A percentile compares a stretch with the other conserved stretches of the same genome.
Conservation (phyloP, 1,140 invertebrate genomes). For the Drosophila kikkawai region DNA sequence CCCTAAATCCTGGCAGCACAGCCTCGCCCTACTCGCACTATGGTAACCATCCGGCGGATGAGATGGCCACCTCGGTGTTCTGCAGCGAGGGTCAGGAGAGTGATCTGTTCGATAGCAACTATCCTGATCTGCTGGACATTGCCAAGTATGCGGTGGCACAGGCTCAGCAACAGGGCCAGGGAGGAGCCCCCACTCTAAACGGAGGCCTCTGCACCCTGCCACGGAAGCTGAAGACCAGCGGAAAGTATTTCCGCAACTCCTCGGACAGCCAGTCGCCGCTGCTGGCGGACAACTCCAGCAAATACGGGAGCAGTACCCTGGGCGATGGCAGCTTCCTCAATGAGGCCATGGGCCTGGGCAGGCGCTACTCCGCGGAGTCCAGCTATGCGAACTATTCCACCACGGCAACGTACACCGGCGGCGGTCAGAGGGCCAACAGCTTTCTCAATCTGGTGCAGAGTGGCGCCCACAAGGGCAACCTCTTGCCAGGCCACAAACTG, state of each 20-base stretch:
- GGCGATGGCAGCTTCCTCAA: slow-evolving; percentile 81
- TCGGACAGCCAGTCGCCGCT: slow-evolving; percentile 90
- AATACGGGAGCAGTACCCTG: slow-evolving; percentile 82
- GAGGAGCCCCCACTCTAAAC: slow-evolving; percentile 54
- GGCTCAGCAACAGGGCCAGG: slow-evolving; percentile 64
- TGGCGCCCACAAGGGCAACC: slow-evolving; percentile 60
- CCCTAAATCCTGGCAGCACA: slow-evolving; percentile 12
- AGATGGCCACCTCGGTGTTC: slow-evolving; percentile 80
- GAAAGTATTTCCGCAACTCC: slow-evolving; percentile 86
- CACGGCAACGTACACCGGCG: slow-evolving; percentile 73
- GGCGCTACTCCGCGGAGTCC: slow-evolving; percentile 78
- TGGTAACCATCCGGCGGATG: slow-evolving; percentile 61
- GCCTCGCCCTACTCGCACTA: slow-evolving; percentile 55
- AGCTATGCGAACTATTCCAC: slow-evolving; percentile 77
- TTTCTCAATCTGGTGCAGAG: slow-evolving; percentile 82
- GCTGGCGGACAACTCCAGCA: slow-evolving; percentile 85
- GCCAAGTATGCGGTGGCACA: slow-evolving; percentile 86
- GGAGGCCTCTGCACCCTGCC: slow-evolving; percentile 87
- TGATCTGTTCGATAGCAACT: slow-evolving; percentile 88
- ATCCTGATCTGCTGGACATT: slow-evolving; percentile 89
- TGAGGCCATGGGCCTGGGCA: slow-evolving; percentile 74
- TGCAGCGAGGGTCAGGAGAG: slow-evolving; percentile 86
- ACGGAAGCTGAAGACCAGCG: slow-evolving; percentile 85
- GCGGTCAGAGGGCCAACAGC: slow-evolving; percentile 78
- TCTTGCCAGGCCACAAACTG: slow-evolving; percentile 39